Conservation (phyloP, 1,140 invertebrate genomes). For the Tetramorium parvispinum region DNA sequence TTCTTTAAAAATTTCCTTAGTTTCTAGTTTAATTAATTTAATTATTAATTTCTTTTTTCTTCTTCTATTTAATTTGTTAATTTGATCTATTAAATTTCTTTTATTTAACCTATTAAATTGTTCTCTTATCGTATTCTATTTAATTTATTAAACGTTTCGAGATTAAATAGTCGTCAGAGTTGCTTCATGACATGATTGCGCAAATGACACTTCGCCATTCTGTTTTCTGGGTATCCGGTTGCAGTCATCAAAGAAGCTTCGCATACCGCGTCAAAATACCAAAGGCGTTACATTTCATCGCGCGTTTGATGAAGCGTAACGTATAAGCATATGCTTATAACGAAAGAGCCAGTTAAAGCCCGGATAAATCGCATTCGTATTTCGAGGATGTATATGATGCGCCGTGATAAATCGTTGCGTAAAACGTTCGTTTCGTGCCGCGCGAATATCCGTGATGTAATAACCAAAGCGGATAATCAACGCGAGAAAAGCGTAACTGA, state of each 20-base stretch:
- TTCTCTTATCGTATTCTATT: no score
- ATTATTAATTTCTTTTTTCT: no score
- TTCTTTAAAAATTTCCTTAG: not conserved
- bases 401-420: not conserved
- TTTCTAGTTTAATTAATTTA: not conserved
- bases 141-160: not conserved
- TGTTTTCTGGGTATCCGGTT: slow-evolving; percentile 1
- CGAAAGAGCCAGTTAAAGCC: not conserved
- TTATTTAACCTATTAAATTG: no score
- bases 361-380: not conserved
- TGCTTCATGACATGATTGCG: not conserved
- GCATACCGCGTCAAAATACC: not conserved
- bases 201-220: not conserved
- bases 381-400: not conserved
- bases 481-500: slow-evolving; percentile 46
- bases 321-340: not conserved
- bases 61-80: no score
- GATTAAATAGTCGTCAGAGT: not conserved
- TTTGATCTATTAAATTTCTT: no score
- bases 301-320: slow-evolving; percentile 14
- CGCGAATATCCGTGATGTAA: slow-evolving; percentile 1
- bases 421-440: not conserved
- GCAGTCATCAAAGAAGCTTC: slow-evolving; percentile 21
- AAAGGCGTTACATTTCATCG: slow-evolving; percentile 42
- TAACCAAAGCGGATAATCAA: slow-evolving; percentile 39